These are phyloP conservation scores for Odontamblyopus rebecca DNA, from an alignment of 2,797 vertebrate genomes.

Conservation along the genomic window DNA sequence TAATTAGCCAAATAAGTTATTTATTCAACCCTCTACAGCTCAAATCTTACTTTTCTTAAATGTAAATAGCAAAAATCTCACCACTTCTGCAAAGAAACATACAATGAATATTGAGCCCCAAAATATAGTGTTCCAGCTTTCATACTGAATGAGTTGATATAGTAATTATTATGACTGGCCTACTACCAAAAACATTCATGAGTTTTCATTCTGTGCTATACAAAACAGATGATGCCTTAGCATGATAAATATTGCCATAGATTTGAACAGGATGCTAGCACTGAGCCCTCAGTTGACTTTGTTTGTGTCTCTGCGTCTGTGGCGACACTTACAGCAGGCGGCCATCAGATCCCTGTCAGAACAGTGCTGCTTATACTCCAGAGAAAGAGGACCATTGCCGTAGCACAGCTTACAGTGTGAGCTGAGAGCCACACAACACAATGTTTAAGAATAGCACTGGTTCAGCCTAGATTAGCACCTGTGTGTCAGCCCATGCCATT, in stretches of 20 bases:
- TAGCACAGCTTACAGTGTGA: conserved; percentile 67
- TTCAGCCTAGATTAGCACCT: conserved; percentile 67
- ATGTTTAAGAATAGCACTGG: conserved; percentile 63
- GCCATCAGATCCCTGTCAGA: background rate
- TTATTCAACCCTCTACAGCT: too few relatives aligned
- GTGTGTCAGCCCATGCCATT: conserved; percentile 65
- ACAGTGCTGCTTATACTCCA: conserved; percentile 1
- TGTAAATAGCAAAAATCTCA: too few relatives aligned
- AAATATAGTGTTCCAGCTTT: too few relatives aligned
- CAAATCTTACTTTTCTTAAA: too few relatives aligned
- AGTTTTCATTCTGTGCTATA: background rate
- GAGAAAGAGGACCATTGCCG: conserved; percentile 50
- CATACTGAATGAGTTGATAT: too few relatives aligned
- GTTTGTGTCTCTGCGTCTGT: background rate
- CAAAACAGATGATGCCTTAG: background rate
- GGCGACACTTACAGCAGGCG: background rate
- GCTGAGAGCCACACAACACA: conserved; percentile 65
- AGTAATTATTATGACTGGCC: too few relatives aligned
- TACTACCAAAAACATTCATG: too few relatives aligned
- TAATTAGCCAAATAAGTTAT: too few relatives aligned
- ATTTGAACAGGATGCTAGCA: background rate
- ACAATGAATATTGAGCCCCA: too few relatives aligned
- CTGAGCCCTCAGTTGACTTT: background rate
- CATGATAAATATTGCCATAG: background rate
- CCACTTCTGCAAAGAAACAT: too few relatives aligned